Conservation (phyloP, 2,888 invertebrate genomes). For the Gandaritis pyraliata region DNA sequence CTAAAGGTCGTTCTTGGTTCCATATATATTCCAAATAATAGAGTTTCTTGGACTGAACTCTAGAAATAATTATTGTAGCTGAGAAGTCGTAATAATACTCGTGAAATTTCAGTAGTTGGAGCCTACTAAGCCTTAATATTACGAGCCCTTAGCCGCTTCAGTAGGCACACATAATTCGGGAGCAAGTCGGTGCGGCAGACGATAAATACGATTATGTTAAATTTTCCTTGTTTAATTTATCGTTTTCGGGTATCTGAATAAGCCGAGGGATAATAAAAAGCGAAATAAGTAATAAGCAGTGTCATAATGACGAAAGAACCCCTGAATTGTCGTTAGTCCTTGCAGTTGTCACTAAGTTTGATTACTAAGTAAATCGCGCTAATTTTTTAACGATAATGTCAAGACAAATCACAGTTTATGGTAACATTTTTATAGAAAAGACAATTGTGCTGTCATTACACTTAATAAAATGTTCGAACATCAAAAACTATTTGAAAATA, state of each 20-base stretch:
- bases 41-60: not conserved
- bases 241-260: conserved; percentile 2
- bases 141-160: conserved; percentile 8
- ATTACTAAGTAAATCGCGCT: too few species aligned
- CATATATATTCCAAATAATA: not conserved
- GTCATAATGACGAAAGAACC: too few species aligned
- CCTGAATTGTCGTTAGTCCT: too few species aligned
- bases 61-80: not conserved
- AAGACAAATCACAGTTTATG: too few species aligned
- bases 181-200: conserved; percentile 14
- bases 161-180: conserved; percentile 21
- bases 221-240: conserved; percentile 16
- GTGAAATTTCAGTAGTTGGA: conserved; percentile 14
- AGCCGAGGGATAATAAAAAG: conserved; percentile 1
- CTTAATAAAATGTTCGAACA: too few species aligned
- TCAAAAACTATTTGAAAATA: too few species aligned
- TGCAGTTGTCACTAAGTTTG: too few species aligned
- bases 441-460: too few species aligned
- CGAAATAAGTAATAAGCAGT: not conserved
- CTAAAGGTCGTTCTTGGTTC: not conserved
- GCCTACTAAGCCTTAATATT: conserved; percentile 21
- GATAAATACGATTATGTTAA: conserved; percentile 22
- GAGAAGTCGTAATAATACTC: conserved; percentile 8
- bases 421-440: too few species aligned
- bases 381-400: too few species aligned